Base-by-base conservation (phyloP, 1,140 invertebrate species). In the Saxidomus purpurata region DNA sequence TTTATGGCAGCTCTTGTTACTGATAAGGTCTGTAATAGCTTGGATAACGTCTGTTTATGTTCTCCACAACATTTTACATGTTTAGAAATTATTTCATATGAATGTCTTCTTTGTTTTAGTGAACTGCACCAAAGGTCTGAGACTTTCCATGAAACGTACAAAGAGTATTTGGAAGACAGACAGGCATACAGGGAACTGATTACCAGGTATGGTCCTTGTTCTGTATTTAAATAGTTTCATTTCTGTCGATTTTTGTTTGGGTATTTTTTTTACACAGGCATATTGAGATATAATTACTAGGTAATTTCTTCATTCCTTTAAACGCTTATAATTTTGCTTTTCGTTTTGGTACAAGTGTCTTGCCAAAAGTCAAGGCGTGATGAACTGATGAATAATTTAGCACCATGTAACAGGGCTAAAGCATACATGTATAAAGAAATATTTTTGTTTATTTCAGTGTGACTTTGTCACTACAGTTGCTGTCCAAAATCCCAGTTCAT, bases 61-160 rank as follows among this genome's bases (percentile, higher is more conserved):
- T n/a, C n/a, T n/a, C n/a, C n/a, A n/a, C n/a, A n/a, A n/a, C n/a
- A n/a, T n/a, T n/a, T n/a, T n/a, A n/a, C n/a, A n/a, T n/a, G n/a
- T n/a, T n/a, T n/a, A n/a, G n/a, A n/a, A n/a, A n/a, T n/a, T n/a
- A 43, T 43, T 8, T 43, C 15, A 43, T 43, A 43, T 43, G 15
- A 43, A 43, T 43, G 43, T 43, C 15, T 63, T 76, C 59, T 38
- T 79, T 40, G 22, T 93, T 93, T 47, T 87, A 95, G 93, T 87
- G 97, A 97, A 93, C 98, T 99, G 94, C 96, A 97, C 91, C 97
- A 97, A 49, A 97, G 97, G 77, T 97, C 97, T 69, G 97, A 97
- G 63, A 96, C 97, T 88, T 97, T 98, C 93, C 97, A 97, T 93
- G 96, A 97, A 80, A 97, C 96, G 67, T 98, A 98, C 93, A 96